Evolutionary conservation across 2,888 invertebrate species (phyloP), one percentile per base, ranked within the genome.

Genomic region (Sminthurinus aureus): DNA sequence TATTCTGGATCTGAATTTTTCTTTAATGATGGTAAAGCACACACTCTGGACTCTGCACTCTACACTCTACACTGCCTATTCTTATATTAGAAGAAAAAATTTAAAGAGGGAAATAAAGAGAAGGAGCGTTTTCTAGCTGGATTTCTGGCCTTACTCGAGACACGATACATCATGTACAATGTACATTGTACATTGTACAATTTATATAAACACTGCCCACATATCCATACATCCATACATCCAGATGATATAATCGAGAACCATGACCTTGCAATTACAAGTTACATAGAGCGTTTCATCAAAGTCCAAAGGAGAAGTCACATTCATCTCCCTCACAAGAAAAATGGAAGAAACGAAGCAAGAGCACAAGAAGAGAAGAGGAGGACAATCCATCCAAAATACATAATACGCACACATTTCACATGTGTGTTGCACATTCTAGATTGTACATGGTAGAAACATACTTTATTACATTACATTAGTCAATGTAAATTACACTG

Each of bases 281-380:
- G 20, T 67, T 67, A 67, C 71, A 71, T 71, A 12, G 24, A 71
- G 71, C 71, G 71, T 71, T 71, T 71, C 71, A 71, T 71, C 71
- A 22, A 71, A 69, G 67, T 69, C 67, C n/a, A 69, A 69, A 69
- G 67, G 20, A 69, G 67, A 69, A 20, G 2, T 69, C 22, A n/a
- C 67, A 69, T 69, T 9, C 67, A 69, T 69, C 67, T 69, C 67
- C 20, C 1, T n/a, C 11, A 9, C 67, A 20, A 18, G 1, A 58
- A 0, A 18, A 0, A 58, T 9, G 2, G 2, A 2, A 15, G 4
- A 58, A 2, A 58, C 15, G 9, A 52, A n/a, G n/a, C 38, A 38
- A 1, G 6, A 1, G 6, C 38, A 38, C 38, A 38, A 1, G 6
- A 38, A 38, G 1, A 6, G 38, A 38, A 38, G 38, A 38, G 38